Evolutionary conservation across 2,113 vertebrate species (phyloP), one percentile per base, ranked within the genome.

Genomic region (Hypocryptadius cinnamomeus): DNA sequence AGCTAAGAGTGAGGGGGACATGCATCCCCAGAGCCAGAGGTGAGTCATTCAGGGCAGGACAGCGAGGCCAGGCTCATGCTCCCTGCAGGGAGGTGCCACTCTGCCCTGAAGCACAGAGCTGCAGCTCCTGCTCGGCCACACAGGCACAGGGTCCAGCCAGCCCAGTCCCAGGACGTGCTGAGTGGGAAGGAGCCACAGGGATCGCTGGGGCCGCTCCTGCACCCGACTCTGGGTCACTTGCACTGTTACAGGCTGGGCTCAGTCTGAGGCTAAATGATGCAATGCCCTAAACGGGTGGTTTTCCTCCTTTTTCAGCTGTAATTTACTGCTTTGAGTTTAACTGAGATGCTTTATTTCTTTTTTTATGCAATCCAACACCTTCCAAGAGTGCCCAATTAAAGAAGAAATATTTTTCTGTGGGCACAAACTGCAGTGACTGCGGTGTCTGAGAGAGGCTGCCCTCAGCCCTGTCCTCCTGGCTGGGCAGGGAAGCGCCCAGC

Each of bases 51-150:
- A 6, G 11, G 39, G 60, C 60, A 59, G 89, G 48, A 48, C 45
- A 40, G 53, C 0, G 9, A 39, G 87, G 48, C 25, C 30, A 54
- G 60, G 61, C 51, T 69, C 65, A 3, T 40, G 23, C 11, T 33
- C 5, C 0, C 25, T 31, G 24, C 57, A 30, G 65, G 76, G 44
- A 72, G 66, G 15, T 28, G 31, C 27, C 3, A 0, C 1, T 5
- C 0, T 12, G 2, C 25, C 44, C 50, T 23, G 5, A 4, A 20
- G 21, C 0, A 0, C 39, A 33, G 28, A 4, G 21, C 84, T 28
- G 21, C 69, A 80, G 17, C 50, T 56, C 57, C 66, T 25, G 28
- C 15, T 27, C 17, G 30, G 16, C 3, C 3, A 5, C 15, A 5
- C 3, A 1, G n/a, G 27, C 17, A 17, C 15, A 8, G 45, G 50